phyloP scores from a whole-genome alignment of 1,140 invertebrate species.

The Drosophila kanapiae region DNA sequence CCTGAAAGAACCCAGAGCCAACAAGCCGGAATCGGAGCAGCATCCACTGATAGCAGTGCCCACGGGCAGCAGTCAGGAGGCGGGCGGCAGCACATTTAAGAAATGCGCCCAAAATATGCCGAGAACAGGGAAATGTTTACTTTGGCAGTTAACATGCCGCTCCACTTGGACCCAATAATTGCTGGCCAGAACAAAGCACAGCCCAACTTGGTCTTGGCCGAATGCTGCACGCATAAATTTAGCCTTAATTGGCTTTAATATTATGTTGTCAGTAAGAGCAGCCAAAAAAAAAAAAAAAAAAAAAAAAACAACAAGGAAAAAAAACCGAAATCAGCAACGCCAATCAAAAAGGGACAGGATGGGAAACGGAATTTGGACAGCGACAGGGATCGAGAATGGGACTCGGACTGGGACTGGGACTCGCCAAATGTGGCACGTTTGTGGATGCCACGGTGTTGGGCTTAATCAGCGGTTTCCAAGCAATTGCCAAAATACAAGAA shows the following conservation, averaged over 20 bases:
- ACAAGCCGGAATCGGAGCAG: slow-evolving; percentile 32
- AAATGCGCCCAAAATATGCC: slow-evolving; percentile 76
- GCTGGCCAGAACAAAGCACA: slow-evolving; percentile 45
- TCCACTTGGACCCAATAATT: slow-evolving; percentile 67
- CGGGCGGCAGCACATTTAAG: slow-evolving; percentile 56
- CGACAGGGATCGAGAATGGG: slow-evolving; percentile 17
- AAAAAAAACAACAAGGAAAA: slow-evolving; percentile 28
- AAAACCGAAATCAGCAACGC: slow-evolving; percentile 72
- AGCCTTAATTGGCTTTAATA: slow-evolving; percentile 83
- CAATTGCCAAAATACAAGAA: slow-evolving; percentile 58
- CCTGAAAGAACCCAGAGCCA: slow-evolving; percentile 46
- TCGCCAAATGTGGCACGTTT: slow-evolving; percentile 80
- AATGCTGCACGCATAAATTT: slow-evolving; percentile 79
- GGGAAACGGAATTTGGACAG: slow-evolving; percentile 50
- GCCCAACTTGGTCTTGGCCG: slow-evolving; percentile 55
- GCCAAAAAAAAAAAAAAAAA: slow-evolving; percentile 37
- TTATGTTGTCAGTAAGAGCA: slow-evolving; percentile 71
- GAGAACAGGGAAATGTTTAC: slow-evolving; percentile 81
- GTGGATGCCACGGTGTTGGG: slow-evolving; percentile 72
- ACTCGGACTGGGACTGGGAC: slow-evolving; percentile 17
- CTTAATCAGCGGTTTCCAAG: slow-evolving; percentile 75
- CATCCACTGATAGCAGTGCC: slow-evolving; percentile 36
- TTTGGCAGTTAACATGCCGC: slow-evolving; percentile 74
- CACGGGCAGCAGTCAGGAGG: slow-evolving; percentile 18
- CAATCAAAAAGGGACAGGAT: slow-evolving; percentile 73